These are phyloP conservation scores for Heterodera filipjevi DNA, from an alignment of 2,888 invertebrate species.

Conservation along the genomic window DNA sequence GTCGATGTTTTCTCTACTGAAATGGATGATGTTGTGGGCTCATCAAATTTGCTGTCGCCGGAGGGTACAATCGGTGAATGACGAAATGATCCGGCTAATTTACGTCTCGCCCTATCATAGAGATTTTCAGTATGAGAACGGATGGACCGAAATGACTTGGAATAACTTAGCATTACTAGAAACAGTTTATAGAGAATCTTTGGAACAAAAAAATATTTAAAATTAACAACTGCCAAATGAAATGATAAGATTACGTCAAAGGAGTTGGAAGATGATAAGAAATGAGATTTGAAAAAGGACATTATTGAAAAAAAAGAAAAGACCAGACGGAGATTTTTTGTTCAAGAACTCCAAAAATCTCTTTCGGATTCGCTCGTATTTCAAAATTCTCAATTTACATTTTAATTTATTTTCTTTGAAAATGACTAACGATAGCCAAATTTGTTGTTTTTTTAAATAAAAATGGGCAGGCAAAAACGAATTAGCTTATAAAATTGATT, in stretches of 20 bases:
- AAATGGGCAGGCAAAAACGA: too few species aligned
- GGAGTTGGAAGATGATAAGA: not conserved
- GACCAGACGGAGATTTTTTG: not conserved
- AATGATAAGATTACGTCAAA: too few species aligned
- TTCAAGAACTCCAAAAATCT: too few species aligned
- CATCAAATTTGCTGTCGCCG: slow-evolving; percentile 4
- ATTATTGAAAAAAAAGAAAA: not conserved
- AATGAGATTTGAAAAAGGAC: not conserved
- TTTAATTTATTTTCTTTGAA: not conserved
- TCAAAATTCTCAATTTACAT: not conserved
- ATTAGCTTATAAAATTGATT: too few species aligned
- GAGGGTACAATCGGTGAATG: not conserved
- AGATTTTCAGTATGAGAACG: slow-evolving; percentile 42
- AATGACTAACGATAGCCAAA: too few species aligned
- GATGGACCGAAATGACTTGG: slow-evolving; percentile 43
- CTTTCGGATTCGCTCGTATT: not conserved
- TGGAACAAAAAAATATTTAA: not conserved
- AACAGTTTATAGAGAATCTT: not conserved
- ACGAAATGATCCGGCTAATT: slow-evolving; percentile 42
- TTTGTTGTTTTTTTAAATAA: too few species aligned
- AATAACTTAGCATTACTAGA: slow-evolving; percentile 37
- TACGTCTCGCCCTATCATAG: slow-evolving; percentile 42
- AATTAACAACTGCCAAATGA: not conserved
- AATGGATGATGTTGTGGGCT: not conserved
- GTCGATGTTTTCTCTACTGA: slow-evolving; percentile 13